Conservation (phyloP, 2,888 invertebrate species). For the Erpobdella octoculata region DNA sequence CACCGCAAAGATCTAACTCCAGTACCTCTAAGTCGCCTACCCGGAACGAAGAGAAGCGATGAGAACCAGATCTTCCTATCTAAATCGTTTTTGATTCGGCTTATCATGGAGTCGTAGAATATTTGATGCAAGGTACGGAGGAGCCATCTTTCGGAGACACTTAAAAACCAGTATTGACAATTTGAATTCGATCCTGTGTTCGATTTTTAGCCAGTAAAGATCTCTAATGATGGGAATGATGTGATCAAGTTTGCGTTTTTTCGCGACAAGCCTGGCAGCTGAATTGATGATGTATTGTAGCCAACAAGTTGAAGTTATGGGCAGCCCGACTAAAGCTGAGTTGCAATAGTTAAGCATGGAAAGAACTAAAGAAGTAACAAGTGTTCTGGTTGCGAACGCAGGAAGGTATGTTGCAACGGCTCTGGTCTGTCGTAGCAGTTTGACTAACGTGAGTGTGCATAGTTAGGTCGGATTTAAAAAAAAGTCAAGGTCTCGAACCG, state of each 20-base stretch:
- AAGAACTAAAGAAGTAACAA: not conserved
- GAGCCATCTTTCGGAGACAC: too few relatives aligned
- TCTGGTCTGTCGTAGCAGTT: not conserved
- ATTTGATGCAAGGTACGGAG: too few relatives aligned
- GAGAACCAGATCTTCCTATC: too few relatives aligned
- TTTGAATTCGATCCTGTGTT: not conserved
- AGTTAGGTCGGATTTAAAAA: too few relatives aligned
- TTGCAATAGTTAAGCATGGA: constrained; percentile 2
- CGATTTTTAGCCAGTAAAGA: not conserved
- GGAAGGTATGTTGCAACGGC: not conserved
- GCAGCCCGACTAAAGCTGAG: not conserved
- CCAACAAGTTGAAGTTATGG: not conserved
- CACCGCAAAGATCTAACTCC: too few relatives aligned
- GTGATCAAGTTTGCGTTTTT: not conserved
- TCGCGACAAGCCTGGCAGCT: not conserved
- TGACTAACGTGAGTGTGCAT: not conserved
- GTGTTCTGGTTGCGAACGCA: not conserved
- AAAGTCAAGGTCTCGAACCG: too few relatives aligned
- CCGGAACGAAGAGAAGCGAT: too few relatives aligned
- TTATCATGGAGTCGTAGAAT: too few relatives aligned
- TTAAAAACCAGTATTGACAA: not conserved
- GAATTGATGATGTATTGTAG: too few relatives aligned
- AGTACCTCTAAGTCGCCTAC: too few relatives aligned
- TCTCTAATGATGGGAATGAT: not conserved
- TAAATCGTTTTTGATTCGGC: too few relatives aligned